Evolutionary conservation across 53 echinoderm and acorn worm species (phyloP), one percentile per base, ranked within the genome.

Genomic region (Crossaster papposus): DNA sequence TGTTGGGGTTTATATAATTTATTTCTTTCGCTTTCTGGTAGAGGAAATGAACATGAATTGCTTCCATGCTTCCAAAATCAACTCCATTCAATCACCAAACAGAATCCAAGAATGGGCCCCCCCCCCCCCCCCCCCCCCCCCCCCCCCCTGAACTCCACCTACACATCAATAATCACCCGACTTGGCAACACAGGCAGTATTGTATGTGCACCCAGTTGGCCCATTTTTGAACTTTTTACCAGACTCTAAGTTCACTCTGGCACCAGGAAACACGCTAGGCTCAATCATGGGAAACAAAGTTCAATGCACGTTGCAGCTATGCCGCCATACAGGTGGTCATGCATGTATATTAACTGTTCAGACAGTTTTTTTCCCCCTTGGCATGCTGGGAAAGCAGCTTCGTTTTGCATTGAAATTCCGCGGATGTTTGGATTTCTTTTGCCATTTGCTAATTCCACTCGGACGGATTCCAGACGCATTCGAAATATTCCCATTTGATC

Each of bases 291-390:
- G 58, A 86, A 86, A 76, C 64, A 35, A 62, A 77, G 87, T 87
- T 87, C 87, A 87, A 62, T 77, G 87, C 87, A 87, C 87, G 63
- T 75, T 87, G 34, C 87, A 87, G 74, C 30, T 87, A 87, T 87
- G 54, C 44, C 87, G 31, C 33, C 52, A 76, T 74, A 72, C 77
- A 63, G 85, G 85, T 72, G 54, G 85, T 31, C 73, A 52, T 53
- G 51, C 54, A 6, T 77, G 80, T 63, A 74, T 87, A 87, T 87
- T 87, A 77, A 72, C 58, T 58, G 77, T 38, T 77, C 77, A 87
- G 87, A 87, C 87, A 87, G 85, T 70, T 85, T 85, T 31, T 73
- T 87, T 76, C 35, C 76, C 68, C 76, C n/a, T 22, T 52, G 77
- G 77, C 64, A 87, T 87, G 24, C 76, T 55, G 51, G 87, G 87